Evolutionary conservation across 2,888 invertebrate species (phyloP).

Genomic region (Pseudoips prasinana): DNA sequence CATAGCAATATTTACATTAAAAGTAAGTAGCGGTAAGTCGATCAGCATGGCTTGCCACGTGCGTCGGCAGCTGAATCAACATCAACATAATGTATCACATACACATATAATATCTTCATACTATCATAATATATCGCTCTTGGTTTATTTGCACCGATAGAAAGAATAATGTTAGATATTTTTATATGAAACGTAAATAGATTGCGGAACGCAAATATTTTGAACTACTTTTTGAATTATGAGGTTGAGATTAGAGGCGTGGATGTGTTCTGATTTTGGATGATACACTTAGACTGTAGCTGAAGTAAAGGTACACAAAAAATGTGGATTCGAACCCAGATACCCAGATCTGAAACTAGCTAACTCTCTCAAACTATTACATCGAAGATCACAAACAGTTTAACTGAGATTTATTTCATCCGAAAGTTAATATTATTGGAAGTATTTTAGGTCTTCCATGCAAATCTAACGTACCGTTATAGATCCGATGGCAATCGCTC

Average conservation of each 20-base stretch:
- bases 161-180: neutral
- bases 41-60: conserved; percentile 45
- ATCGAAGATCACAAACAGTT: no score
- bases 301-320: no score
- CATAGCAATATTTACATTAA: conserved; percentile 35
- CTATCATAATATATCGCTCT: neutral
- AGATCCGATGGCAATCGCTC: no score
- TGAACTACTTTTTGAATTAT: neutral
- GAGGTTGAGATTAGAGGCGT: neutral
- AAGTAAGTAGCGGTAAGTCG: conserved; percentile 28
- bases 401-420: no score
- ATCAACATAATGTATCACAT: conserved; percentile 15
- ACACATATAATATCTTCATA: conserved; percentile 16
- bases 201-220: conserved; percentile 5
- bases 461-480: no score
- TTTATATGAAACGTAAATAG: neutral
- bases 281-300: no score
- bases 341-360: no score
- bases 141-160: neutral
- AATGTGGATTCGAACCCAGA: neutral
- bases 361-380: no score
- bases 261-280: no score
- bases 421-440: no score
- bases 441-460: no score
- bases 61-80: conserved; percentile 48